phyloP scores from a whole-genome alignment of 2,888 invertebrate genomes.

The Ametastegia equiseti region DNA sequence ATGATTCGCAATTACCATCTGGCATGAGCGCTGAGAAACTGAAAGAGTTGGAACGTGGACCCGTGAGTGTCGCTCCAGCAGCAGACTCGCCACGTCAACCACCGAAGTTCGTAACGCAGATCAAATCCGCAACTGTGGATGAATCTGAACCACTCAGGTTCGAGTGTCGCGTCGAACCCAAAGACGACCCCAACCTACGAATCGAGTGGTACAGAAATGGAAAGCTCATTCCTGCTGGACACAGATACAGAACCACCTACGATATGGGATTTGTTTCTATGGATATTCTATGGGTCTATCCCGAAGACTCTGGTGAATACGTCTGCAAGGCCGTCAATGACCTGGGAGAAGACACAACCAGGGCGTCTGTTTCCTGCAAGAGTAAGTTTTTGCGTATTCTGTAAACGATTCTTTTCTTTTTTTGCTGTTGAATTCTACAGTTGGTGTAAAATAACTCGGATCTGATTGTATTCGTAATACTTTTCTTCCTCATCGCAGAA shows the following conservation, averaged over 20 bases:
- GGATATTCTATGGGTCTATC: conserved; percentile 94
- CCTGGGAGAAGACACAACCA: conserved; percentile 93
- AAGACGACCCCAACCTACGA: conserved; percentile 93
- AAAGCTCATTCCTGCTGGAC: conserved; percentile 91
- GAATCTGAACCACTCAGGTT: conserved; percentile 96
- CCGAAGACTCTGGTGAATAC: conserved; percentile 97
- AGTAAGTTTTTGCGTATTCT: conserved; percentile 76
- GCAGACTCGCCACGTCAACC: conserved; percentile 85
- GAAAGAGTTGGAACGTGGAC: conserved; percentile 92
- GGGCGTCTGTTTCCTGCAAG: conserved; percentile 90
- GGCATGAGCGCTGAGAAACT: conserved; percentile 96
- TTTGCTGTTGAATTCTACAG: background rate
- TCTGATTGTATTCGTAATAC: background rate
- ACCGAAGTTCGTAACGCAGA: conserved; percentile 92
- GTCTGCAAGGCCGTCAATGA: conserved; percentile 94
- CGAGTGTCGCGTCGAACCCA: conserved; percentile 96
- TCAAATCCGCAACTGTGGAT: conserved; percentile 89
- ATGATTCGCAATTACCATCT: conserved; percentile 93
- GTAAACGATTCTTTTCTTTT: conserved; percentile 1
- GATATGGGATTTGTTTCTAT: conserved; percentile 97
- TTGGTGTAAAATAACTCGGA: no score
- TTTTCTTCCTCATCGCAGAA: conserved; percentile 77
- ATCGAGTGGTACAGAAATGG: conserved; percentile 97
- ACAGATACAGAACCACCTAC: conserved; percentile 93
- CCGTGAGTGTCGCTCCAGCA: conserved; percentile 84